Percentiles rank a stretch among this genome's conserved stretches.
phyloP scores from a whole-genome alignment of 2,797 vertebrate genomes.

The Anguilla marmorata region DNA sequence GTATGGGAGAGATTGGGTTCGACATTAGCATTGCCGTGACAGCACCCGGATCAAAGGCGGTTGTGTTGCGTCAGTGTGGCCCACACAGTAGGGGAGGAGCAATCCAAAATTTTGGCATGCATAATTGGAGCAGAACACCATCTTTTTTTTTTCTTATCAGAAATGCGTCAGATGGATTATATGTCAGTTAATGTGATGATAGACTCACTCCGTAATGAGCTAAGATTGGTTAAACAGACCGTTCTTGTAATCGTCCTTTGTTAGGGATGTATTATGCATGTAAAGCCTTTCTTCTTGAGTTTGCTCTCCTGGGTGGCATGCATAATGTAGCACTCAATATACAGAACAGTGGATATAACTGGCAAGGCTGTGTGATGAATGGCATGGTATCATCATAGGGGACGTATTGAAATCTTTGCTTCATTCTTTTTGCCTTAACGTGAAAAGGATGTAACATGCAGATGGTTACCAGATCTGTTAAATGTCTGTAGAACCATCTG shows the following conservation, averaged over 20 bases:
- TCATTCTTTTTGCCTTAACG: not conserved
- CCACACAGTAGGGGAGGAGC: not conserved
- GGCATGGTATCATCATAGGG: not conserved
- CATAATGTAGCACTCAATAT: not conserved
- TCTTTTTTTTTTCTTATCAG: not conserved
- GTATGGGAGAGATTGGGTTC: not conserved
- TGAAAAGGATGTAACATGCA: not conserved
- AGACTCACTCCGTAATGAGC: not conserved
- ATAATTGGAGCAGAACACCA: not conserved
- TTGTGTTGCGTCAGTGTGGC: not conserved
- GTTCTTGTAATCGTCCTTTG: not conserved
- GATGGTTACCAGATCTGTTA: too few relatives aligned
- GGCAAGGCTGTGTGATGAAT: not conserved
- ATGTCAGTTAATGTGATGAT: not conserved
- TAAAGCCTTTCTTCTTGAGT: not conserved
- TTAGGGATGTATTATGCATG: not conserved
- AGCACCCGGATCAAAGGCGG: not conserved
- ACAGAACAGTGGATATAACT: not conserved
- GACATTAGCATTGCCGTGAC: not conserved
- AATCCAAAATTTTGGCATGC: not conserved
- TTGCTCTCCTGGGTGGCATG: not conserved
- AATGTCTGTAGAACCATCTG: not conserved
- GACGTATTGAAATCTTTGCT: not conserved
- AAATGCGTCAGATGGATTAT: not conserved
- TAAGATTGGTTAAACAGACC: not conserved